Conservation (phyloP, 2,888 invertebrate genomes). For the Nephrotoma appendiculata region DNA sequence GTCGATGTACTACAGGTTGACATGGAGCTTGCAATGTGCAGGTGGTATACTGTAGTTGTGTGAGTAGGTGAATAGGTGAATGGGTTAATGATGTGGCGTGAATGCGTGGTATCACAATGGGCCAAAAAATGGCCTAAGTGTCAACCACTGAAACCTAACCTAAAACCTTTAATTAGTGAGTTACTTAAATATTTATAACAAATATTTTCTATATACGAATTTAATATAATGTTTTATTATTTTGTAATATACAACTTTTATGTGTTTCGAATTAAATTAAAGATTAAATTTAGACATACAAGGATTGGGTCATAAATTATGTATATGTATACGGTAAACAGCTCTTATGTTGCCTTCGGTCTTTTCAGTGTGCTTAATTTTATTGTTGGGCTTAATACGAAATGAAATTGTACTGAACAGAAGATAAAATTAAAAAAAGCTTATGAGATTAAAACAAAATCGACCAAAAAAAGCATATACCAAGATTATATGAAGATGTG, state of each 20-base stretch:
- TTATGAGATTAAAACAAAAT: background rate
- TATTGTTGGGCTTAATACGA: background rate
- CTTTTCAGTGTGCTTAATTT: background rate
- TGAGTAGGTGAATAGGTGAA: no score
- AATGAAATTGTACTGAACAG: background rate
- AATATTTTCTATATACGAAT: background rate
- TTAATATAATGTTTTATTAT: background rate
- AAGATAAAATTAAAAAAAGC: background rate
- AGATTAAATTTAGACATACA: background rate
- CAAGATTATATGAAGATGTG: no score
- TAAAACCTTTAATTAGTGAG: background rate
- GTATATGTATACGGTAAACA: background rate
- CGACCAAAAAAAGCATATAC: no score
- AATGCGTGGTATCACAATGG: no score
- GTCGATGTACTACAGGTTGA: no score
- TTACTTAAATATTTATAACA: background rate
- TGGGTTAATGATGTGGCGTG: no score
- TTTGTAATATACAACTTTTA: background rate
- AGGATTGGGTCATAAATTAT: background rate
- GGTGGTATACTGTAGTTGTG: no score
- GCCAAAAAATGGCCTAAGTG: no score
- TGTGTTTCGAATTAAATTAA: background rate
- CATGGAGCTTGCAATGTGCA: no score
- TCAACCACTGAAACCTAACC: no score
- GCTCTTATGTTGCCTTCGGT: background rate